Evolutionary conservation across 2,113 vertebrate genomes (phyloP).

Genomic region (Mobula birostris): DNA sequence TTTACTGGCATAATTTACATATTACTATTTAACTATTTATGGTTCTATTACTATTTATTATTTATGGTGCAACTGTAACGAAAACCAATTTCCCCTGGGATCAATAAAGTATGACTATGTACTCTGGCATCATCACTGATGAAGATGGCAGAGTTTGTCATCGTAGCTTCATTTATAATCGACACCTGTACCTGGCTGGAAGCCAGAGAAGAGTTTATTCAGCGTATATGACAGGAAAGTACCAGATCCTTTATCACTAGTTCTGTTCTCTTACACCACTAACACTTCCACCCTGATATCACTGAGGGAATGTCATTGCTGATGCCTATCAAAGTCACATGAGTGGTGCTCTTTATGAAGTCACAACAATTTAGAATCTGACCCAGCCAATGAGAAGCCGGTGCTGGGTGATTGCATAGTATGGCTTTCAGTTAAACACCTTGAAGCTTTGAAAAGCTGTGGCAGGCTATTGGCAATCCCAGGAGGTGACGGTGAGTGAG

Average conservation of each 20-base stretch:
- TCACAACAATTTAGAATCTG: neutral
- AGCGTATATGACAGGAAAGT: no score
- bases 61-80: no score
- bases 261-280: neutral
- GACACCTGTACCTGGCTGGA: no score
- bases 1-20: no score
- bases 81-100: no score
- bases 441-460: neutral
- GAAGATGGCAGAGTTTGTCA: no score
- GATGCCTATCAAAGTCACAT: neutral
- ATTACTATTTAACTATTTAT: no score
- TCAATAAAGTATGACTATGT: no score
- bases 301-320: constrained; percentile 5
- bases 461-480: neutral
- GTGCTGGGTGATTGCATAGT: neutral
- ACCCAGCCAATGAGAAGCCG: neutral
- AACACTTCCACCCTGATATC: neutral
- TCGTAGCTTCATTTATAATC: no score
- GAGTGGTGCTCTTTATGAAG: neutral
- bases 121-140: no score
- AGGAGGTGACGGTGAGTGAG: constrained; percentile 23
- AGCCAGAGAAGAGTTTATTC: no score
- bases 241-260: neutral
- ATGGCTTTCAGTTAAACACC: neutral
- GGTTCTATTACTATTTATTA: no score